These are phyloP conservation scores for Pseudococcus longispinus DNA, from an alignment of 2,888 invertebrate species.

Conservation along the genomic window DNA sequence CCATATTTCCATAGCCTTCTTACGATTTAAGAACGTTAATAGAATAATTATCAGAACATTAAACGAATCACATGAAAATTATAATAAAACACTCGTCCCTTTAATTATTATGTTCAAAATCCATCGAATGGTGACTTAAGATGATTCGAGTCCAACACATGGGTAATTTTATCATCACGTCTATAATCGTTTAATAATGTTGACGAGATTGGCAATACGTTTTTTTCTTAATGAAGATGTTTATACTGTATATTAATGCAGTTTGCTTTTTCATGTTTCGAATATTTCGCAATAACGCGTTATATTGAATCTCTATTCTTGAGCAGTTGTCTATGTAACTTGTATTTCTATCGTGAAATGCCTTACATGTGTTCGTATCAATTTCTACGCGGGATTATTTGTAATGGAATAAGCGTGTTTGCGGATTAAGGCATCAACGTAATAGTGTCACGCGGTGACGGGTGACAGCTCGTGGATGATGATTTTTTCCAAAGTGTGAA, in stretches of 20 bases:
- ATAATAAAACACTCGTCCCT: background rate
- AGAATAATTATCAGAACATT: too few species aligned
- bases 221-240: background rate
- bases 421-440: background rate
- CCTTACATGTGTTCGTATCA: background rate
- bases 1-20: too few species aligned
- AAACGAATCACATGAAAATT: background rate
- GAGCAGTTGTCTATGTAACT: background rate
- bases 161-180: background rate
- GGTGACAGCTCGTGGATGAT: background rate
- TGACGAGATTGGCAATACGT: background rate
- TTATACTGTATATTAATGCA: background rate
- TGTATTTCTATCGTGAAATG: background rate
- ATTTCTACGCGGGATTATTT: background rate
- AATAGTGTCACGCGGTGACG: background rate
- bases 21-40: too few species aligned
- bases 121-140: background rate
- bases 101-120: background rate
- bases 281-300: background rate
- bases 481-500: background rate
- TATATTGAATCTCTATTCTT: background rate
- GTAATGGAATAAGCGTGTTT: constrained; percentile 12
- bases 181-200: background rate
- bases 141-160: background rate
- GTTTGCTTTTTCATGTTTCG: background rate